These are phyloP conservation scores for Triplophysa yarkandensis DNA, from an alignment of 2,797 vertebrate genomes.

Conservation along the genomic window DNA sequence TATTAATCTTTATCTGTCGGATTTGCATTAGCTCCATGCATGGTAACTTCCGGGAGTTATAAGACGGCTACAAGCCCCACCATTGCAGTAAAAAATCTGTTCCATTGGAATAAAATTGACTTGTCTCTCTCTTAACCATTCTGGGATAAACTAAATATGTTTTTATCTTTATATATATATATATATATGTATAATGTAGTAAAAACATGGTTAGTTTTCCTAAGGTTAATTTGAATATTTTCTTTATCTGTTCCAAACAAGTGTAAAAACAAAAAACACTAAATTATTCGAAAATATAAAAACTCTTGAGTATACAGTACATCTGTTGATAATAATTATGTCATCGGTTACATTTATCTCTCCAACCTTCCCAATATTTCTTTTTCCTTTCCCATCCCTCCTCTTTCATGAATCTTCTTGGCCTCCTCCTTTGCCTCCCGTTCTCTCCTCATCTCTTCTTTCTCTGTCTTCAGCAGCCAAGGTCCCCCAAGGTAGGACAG, in stretches of 20 bases:
- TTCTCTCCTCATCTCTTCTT: slow-evolving; percentile 73
- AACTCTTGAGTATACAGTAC: slow-evolving; percentile 15
- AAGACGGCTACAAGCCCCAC: too few relatives aligned
- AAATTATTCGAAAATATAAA: slow-evolving; percentile 26
- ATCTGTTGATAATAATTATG: neutral
- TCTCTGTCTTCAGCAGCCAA: slow-evolving; percentile 63
- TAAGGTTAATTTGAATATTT: too few relatives aligned
- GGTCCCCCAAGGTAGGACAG: slow-evolving; percentile 78
- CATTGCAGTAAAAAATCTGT: too few relatives aligned
- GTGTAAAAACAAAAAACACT: slow-evolving; percentile 7
- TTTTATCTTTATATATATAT: too few relatives aligned
- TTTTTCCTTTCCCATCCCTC: slow-evolving; percentile 35
- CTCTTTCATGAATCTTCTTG: slow-evolving; percentile 32
- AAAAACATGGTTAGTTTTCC: too few relatives aligned
- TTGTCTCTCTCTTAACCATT: too few relatives aligned
- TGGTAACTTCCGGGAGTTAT: too few relatives aligned
- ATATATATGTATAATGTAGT: too few relatives aligned
- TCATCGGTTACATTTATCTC: neutral
- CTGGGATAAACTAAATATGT: too few relatives aligned
- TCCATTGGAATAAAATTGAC: too few relatives aligned
- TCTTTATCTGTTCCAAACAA: neutral
- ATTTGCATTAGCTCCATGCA: too few relatives aligned
- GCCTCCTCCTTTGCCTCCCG: slow-evolving; percentile 48
- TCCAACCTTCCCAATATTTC: neutral
- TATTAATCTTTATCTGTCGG: too few relatives aligned